phyloP scores from a whole-genome alignment of 2,888 invertebrate genomes.

The Ichneumoninae sp. region DNA sequence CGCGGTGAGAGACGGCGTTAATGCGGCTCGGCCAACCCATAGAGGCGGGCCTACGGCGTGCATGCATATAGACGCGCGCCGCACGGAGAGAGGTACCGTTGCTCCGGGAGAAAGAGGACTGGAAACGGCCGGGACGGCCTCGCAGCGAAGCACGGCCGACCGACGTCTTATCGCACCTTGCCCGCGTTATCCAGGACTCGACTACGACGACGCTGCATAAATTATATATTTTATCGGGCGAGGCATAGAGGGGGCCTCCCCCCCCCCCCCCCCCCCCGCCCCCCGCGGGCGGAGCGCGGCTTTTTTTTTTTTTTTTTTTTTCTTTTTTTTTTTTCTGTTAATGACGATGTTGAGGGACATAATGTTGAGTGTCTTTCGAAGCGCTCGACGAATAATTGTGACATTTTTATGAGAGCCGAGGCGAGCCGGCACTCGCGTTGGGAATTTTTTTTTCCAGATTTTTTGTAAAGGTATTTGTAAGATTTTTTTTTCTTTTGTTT shows the following conservation, averaged over 20 bases:
- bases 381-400: neutral
- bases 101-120: conserved; percentile 10
- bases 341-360: neutral
- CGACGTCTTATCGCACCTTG: conserved; percentile 45
- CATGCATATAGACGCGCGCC: neutral
- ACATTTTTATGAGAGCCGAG: neutral
- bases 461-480: no score
- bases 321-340: neutral
- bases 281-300: no score
- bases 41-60: neutral
- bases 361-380: neutral
- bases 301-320: no score
- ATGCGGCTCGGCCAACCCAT: neutral
- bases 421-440: neutral
- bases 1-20: conserved; percentile 15
- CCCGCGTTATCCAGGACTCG: conserved; percentile 25
- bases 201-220: conserved; percentile 25
- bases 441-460: neutral
- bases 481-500: neutral
- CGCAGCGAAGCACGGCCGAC: neutral
- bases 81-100: conserved; percentile 10
- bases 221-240: conserved; percentile 13
- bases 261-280: neutral
- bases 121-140: conserved; percentile 17
- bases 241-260: neutral